phyloP scores from a whole-genome alignment of 2,113 vertebrate genomes.

The Sander lucioperca region DNA sequence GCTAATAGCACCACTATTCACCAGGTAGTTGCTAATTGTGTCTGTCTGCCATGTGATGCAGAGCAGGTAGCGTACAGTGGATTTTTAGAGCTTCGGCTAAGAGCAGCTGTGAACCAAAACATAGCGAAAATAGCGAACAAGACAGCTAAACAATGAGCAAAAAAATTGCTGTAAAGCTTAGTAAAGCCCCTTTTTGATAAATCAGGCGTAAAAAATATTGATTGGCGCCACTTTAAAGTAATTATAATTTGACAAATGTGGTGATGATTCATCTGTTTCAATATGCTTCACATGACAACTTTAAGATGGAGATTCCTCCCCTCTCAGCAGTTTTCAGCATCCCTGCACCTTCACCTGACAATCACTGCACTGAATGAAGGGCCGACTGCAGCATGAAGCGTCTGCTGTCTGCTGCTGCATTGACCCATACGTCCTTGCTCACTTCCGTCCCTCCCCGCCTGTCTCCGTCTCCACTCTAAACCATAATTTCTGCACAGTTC shows the following conservation, averaged over 20 bases:
- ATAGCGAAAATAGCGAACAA: background rate
- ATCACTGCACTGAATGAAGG: slow-evolving; percentile 21
- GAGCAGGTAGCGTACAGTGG: background rate
- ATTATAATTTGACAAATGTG: slow-evolving; percentile 13
- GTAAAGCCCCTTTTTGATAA: background rate
- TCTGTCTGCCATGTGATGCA: background rate
- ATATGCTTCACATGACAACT: slow-evolving; percentile 11
- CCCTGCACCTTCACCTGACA: slow-evolving; percentile 39
- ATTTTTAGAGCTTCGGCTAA: background rate
- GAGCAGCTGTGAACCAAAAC: background rate
- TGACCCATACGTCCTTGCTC: slow-evolving; percentile 65
- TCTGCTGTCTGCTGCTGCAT: slow-evolving; percentile 43
- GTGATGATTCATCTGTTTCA: slow-evolving; percentile 12
- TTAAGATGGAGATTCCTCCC: slow-evolving; percentile 11
- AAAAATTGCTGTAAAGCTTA: background rate
- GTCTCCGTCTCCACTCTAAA: slow-evolving; percentile 30
- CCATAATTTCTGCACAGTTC: slow-evolving; percentile 50
- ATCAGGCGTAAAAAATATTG: background rate
- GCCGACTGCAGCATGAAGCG: slow-evolving; percentile 1
- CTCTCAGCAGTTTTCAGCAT: slow-evolving; percentile 29
- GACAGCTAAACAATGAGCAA: background rate
- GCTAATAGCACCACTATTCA: background rate
- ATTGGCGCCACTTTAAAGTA: background rate
- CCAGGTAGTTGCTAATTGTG: background rate
- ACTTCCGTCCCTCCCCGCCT: slow-evolving; percentile 27